phyloP scores from a whole-genome alignment of 1,140 invertebrate genomes.

The Zaprionus ghesquierei region DNA sequence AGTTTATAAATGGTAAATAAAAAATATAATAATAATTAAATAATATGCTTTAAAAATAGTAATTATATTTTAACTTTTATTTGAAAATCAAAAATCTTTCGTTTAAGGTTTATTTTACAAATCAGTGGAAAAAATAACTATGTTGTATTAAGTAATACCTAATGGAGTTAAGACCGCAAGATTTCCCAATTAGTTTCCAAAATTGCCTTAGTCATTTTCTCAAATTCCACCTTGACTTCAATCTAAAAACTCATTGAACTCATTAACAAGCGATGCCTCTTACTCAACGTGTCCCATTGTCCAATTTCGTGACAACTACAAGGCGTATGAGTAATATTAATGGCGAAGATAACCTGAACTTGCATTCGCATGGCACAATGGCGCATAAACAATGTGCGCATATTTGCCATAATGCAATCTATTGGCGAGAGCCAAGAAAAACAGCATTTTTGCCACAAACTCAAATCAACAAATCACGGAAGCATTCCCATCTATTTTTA shows the following conservation, averaged over 20 bases:
- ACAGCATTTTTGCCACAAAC: constrained; percentile 15
- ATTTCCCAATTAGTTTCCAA: no score
- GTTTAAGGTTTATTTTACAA: no score
- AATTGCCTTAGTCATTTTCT: background rate
- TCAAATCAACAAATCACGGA: constrained; percentile 39
- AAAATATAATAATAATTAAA: no score
- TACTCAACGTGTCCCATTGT: constrained; percentile 31
- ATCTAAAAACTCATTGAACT: background rate
- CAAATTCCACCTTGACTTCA: background rate
- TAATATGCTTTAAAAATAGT: no score
- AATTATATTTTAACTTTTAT: no score
- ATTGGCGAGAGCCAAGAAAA: constrained; percentile 3
- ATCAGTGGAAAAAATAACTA: no score
- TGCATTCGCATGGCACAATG: background rate
- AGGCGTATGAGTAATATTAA: constrained; percentile 44
- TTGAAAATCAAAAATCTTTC: no score
- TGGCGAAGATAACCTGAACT: background rate
- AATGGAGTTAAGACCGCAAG: no score
- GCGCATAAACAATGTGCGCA: background rate
- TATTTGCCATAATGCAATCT: background rate
- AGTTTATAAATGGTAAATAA: no score
- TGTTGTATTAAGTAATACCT: no score
- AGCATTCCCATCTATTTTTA: constrained; percentile 58
- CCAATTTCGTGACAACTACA: background rate
- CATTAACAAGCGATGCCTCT: background rate